Conservation (phyloP, 1,140 invertebrate genomes). For the Tyrophagus putrescentiae region DNA sequence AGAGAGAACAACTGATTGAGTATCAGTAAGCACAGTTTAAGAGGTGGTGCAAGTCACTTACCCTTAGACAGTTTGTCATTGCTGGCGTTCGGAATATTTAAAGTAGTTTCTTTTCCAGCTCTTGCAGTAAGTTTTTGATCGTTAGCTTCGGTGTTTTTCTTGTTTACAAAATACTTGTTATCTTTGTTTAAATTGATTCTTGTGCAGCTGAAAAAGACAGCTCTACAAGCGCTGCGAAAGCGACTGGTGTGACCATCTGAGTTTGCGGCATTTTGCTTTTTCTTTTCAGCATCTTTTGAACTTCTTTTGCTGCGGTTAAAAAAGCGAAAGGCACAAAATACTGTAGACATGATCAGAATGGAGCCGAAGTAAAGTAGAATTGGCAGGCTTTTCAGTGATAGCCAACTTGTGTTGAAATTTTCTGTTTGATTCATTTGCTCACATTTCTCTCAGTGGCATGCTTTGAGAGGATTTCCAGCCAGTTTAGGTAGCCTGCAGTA, state of each 20-base stretch:
- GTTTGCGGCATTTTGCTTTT: too few relatives aligned
- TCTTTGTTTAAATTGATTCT: not conserved
- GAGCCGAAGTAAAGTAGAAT: not conserved
- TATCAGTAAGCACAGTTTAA: not conserved
- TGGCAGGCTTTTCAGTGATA: not conserved
- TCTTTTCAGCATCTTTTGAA: too few relatives aligned
- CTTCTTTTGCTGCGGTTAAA: not conserved
- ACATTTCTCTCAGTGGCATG: too few relatives aligned
- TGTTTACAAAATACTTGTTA: not conserved
- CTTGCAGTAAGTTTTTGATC: too few relatives aligned
- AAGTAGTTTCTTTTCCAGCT: not conserved
- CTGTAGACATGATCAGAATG: not conserved
- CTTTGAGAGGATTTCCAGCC: too few relatives aligned
- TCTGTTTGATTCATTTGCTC: too few relatives aligned
- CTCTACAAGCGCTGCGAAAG: too few relatives aligned
- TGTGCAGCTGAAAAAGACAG: too few relatives aligned
- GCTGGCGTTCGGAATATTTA: not conserved
- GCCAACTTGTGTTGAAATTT: too few relatives aligned
- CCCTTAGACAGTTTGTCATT: not conserved
- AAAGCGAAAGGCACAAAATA: conserved; percentile 5
- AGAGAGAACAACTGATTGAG: not conserved
- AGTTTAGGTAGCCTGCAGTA: too few relatives aligned
- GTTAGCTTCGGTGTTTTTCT: not conserved
- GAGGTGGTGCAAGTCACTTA: not conserved
- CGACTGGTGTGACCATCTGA: too few relatives aligned